Percentiles rank a stretch among this genome's conserved stretches.
These are phyloP conservation scores for Saccostrea echinata DNA, from an alignment of 1,140 invertebrate species.

Conservation along the genomic window DNA sequence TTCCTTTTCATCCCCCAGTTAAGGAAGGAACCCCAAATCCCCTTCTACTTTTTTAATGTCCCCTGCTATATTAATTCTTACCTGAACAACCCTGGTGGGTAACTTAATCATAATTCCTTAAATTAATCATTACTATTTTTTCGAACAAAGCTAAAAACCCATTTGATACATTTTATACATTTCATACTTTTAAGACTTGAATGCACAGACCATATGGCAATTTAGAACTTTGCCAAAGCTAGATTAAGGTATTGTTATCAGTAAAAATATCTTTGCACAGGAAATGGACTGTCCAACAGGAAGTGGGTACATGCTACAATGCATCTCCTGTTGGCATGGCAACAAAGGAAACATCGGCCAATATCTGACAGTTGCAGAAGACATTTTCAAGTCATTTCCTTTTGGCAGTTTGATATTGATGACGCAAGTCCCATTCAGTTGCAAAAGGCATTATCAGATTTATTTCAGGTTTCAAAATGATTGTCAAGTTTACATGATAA, in stretches of 20 bases:
- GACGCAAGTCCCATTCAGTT: background rate
- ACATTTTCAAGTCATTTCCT: background rate
- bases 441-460: background rate
- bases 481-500: too few relatives aligned
- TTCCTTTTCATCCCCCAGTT: too few relatives aligned
- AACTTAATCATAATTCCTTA: too few relatives aligned
- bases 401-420: too few relatives aligned
- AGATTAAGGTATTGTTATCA: too few relatives aligned
- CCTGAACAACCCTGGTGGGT: too few relatives aligned
- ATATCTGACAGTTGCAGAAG: background rate
- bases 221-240: too few relatives aligned
- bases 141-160: background rate
- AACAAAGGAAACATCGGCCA: background rate
- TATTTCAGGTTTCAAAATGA: too few relatives aligned
- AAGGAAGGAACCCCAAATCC: too few relatives aligned
- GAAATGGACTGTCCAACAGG: conserved; percentile 12
- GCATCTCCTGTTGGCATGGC: background rate
- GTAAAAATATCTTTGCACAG: background rate
- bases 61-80: too few relatives aligned
- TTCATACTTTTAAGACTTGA: background rate
- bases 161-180: background rate
- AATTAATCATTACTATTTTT: background rate
- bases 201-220: too few relatives aligned
- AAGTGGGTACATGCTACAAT: background rate
- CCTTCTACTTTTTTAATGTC: too few relatives aligned